Evolutionary conservation across 2,888 invertebrate species (phyloP).

Genomic region (Cephalotes varians): DNA sequence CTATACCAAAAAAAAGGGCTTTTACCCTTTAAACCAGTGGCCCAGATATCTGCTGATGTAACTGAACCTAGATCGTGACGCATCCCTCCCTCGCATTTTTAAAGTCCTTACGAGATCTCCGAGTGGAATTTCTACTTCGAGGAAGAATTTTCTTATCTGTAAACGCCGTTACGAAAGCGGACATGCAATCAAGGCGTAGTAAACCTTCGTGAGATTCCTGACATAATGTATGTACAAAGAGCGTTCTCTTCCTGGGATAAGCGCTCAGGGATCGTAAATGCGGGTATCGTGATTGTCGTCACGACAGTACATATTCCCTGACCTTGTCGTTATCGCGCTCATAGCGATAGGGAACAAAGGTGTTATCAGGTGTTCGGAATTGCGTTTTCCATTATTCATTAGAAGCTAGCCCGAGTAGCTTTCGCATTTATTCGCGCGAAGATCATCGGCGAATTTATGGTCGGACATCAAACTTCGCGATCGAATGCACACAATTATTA

Average conservation of each 20-base stretch:
- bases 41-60: slow-evolving; percentile 33
- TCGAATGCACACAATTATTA: slow-evolving; percentile 23
- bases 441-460: slow-evolving; percentile 29
- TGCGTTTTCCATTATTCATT: slow-evolving; percentile 52
- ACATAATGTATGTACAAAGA: slow-evolving; percentile 12
- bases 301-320: slow-evolving; percentile 41
- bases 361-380: slow-evolving; percentile 50
- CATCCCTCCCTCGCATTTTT: neutral
- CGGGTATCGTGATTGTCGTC: slow-evolving; percentile 34
- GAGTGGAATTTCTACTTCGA: neutral
- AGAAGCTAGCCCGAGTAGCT: slow-evolving; percentile 15
- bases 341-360: slow-evolving; percentile 38
- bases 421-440: slow-evolving; percentile 28
- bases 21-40: slow-evolving; percentile 21
- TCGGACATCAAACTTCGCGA: slow-evolving; percentile 34
- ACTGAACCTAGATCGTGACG: neutral
- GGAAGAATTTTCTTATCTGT: neutral
- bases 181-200: slow-evolving; percentile 12
- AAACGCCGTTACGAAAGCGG: slow-evolving; percentile 3
- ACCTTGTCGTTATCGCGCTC: slow-evolving; percentile 50
- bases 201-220: slow-evolving; percentile 18
- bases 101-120: neutral
- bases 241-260: neutral
- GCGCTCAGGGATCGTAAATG: slow-evolving; percentile 10
- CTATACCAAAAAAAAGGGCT: slow-evolving; percentile 24